Evolutionary conservation across 2,888 invertebrate genomes (phyloP).

Genomic region (Eristalis pertinax): DNA sequence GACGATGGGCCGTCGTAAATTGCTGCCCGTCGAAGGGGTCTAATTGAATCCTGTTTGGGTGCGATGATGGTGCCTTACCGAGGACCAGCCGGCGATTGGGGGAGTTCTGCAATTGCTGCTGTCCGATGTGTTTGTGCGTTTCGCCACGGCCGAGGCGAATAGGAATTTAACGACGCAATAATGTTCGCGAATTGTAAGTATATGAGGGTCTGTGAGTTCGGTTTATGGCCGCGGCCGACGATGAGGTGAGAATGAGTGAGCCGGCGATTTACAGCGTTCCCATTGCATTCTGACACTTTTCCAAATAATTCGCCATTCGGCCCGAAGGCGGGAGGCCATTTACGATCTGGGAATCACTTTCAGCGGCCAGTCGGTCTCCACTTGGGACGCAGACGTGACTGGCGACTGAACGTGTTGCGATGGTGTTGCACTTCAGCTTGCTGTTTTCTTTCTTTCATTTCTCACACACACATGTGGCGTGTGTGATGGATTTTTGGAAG

Average conservation of each 20-base stretch:
- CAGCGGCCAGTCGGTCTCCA: not conserved
- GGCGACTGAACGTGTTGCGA: not conserved
- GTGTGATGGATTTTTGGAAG: too few species aligned
- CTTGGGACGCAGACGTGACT: not conserved
- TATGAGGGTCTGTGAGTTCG: conserved; percentile 36
- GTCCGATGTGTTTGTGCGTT: conserved; percentile 33
- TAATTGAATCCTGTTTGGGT: conserved; percentile 65
- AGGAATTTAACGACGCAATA: conserved; percentile 62
- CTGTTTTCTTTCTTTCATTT: too few species aligned
- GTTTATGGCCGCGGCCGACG: conserved; percentile 30
- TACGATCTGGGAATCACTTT: not conserved
- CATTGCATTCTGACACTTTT: not conserved
- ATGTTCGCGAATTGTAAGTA: conserved; percentile 57
- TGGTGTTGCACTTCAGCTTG: too few species aligned
- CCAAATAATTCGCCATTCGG: not conserved
- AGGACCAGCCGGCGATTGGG: conserved; percentile 35
- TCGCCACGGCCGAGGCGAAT: conserved; percentile 30
- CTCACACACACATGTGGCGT: too few species aligned
- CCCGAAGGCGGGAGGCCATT: not conserved
- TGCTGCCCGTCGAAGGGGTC: conserved; percentile 47
- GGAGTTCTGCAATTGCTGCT: conserved; percentile 37
- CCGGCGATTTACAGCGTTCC: not conserved
- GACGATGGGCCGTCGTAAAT: conserved; percentile 48
- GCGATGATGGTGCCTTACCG: conserved; percentile 32
- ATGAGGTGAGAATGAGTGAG: conserved; percentile 14